Conservation (phyloP, 2,888 invertebrate species). For the Eubasilissa splendida region DNA sequence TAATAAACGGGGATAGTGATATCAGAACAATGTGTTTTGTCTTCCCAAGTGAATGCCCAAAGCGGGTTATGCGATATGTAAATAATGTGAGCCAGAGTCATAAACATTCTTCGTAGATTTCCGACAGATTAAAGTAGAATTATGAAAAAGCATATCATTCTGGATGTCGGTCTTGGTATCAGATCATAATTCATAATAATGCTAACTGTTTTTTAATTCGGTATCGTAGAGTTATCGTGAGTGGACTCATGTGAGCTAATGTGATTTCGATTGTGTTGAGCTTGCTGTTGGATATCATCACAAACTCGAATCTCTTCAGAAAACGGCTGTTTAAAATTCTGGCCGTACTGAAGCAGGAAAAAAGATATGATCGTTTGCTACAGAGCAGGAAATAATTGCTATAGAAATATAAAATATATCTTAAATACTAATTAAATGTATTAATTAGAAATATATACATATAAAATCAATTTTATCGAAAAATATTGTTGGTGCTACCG, state of each 20-base stretch:
- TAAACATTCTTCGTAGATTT: slow-evolving; percentile 29
- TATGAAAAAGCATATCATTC: slow-evolving; percentile 40
- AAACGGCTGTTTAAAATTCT: too few species aligned
- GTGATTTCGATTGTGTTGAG: slow-evolving; percentile 32
- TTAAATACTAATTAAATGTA: too few species aligned
- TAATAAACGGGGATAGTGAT: slow-evolving; percentile 21
- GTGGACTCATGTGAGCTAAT: slow-evolving; percentile 27
- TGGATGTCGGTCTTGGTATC: slow-evolving; percentile 23
- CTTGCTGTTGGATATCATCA: too few species aligned
- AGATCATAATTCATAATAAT: slow-evolving; percentile 29
- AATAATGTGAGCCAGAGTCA: slow-evolving; percentile 9
- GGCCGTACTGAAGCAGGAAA: too few species aligned
- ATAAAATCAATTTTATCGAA: too few species aligned
- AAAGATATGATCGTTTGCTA: too few species aligned
- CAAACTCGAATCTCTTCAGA: too few species aligned
- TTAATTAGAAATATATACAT: too few species aligned
- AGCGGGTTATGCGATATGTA: slow-evolving; percentile 35
- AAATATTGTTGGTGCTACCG: too few species aligned
- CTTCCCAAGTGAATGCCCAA: background rate
- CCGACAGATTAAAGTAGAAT: slow-evolving; percentile 37
- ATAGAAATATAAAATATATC: too few species aligned
- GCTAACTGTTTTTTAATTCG: slow-evolving; percentile 38
- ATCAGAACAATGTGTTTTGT: slow-evolving; percentile 24
- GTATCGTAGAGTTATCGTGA: slow-evolving; percentile 4
- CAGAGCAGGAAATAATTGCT: too few species aligned